phyloP scores from a whole-genome alignment of 2,888 invertebrate species.

The Mylabris sibirica region DNA sequence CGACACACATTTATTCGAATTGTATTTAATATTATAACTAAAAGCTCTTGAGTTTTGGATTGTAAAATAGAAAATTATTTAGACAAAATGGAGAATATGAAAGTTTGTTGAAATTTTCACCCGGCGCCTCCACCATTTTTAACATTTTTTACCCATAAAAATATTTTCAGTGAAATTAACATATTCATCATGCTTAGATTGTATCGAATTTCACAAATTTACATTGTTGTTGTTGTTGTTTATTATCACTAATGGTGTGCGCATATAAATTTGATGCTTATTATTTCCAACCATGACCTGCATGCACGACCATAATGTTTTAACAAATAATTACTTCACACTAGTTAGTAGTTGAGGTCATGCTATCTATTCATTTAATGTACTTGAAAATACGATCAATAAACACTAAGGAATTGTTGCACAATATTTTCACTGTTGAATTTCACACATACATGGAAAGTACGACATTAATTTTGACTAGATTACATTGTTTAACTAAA shows the following conservation, averaged over 20 bases:
- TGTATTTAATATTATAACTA: no score
- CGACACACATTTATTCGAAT: no score
- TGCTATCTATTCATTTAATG: slow-evolving; percentile 8
- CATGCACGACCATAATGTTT: slow-evolving; percentile 12
- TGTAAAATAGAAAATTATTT: no score
- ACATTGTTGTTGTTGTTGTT: neutral
- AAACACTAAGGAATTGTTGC: slow-evolving; percentile 13
- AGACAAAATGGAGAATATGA: neutral
- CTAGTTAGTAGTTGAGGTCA: slow-evolving; percentile 12
- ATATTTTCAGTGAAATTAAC: neutral
- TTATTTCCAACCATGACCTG: slow-evolving; percentile 19
- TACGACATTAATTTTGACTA: neutral
- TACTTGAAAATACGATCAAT: slow-evolving; percentile 12
- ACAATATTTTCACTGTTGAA: no score
- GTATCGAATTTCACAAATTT: slow-evolving; percentile 2
- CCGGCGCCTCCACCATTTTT: slow-evolving; percentile 29
- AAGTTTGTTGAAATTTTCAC: neutral
- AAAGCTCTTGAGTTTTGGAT: no score
- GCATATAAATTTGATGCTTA: slow-evolving; percentile 15
- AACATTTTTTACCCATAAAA: neutral
- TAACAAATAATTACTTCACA: slow-evolving; percentile 19
- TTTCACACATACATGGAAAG: no score
- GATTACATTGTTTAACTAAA: neutral
- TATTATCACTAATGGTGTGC: slow-evolving; percentile 16
- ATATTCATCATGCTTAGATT: neutral